phyloP scores from a whole-genome alignment of 2,888 invertebrate species.

The Eretmocerus hayati region DNA sequence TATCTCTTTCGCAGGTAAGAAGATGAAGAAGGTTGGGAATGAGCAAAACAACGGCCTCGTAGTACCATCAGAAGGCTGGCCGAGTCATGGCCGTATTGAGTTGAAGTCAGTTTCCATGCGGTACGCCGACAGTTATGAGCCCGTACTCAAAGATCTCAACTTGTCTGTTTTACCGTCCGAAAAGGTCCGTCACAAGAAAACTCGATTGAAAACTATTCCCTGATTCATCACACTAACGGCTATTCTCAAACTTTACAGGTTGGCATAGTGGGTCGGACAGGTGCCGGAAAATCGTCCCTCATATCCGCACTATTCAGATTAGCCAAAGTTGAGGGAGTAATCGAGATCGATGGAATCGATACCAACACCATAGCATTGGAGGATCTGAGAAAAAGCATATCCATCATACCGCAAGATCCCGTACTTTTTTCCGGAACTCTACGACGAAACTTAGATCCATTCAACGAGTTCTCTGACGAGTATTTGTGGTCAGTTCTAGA shows the following conservation, averaged over 20 bases:
- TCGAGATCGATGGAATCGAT: slow-evolving; percentile 56
- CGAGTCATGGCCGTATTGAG: slow-evolving; percentile 36
- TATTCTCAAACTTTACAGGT: no score
- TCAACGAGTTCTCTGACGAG: slow-evolving; percentile 51
- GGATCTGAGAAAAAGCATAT: slow-evolving; percentile 53
- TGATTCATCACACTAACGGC: no score
- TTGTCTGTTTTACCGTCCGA: slow-evolving; percentile 41
- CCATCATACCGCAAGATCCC: slow-evolving; percentile 65
- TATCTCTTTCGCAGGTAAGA: slow-evolving; percentile 16
- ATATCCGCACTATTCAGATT: slow-evolving; percentile 66
- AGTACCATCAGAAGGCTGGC: slow-evolving; percentile 34
- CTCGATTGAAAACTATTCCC: no score
- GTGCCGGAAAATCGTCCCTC: slow-evolving; percentile 66
- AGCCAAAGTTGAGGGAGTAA: slow-evolving; percentile 53
- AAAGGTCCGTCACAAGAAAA: no score
- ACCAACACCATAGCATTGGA: slow-evolving; percentile 53
- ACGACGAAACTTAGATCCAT: slow-evolving; percentile 62
- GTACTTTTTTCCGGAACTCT: slow-evolving; percentile 61
- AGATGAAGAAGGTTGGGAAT: slow-evolving; percentile 11
- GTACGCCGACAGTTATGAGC: slow-evolving; percentile 47
- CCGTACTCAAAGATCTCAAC: slow-evolving; percentile 49
- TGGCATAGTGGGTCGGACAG: slow-evolving; percentile 67
- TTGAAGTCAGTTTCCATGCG: slow-evolving; percentile 45
- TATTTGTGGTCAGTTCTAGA: slow-evolving; percentile 53
- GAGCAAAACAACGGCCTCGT: slow-evolving; percentile 8